Percentiles rank a stretch among this genome's conserved stretches.
These are phyloP conservation scores for Anarsia innoxiella DNA, from an alignment of 2,888 invertebrate genomes.

Conservation along the genomic window DNA sequence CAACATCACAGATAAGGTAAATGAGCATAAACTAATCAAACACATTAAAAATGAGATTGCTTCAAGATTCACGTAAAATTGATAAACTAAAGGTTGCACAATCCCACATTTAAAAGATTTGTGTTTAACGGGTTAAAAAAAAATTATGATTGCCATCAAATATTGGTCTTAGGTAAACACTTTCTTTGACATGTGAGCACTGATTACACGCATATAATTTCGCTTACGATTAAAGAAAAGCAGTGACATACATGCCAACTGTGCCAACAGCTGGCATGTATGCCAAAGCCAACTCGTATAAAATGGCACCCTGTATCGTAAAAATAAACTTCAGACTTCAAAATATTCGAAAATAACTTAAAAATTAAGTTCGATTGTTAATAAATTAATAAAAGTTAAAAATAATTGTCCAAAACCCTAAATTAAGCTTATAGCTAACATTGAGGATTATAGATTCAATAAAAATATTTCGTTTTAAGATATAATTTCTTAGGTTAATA, in stretches of 20 bases:
- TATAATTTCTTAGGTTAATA: conserved; percentile 9
- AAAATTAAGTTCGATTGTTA: conserved; percentile 24
- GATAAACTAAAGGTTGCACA: too few relatives aligned
- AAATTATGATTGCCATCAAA: too few relatives aligned
- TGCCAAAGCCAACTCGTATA: too few relatives aligned
- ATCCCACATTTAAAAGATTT: too few relatives aligned
- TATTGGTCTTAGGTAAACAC: too few relatives aligned
- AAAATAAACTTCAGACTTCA: conserved; percentile 44
- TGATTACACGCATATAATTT: too few relatives aligned
- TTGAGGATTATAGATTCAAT: conserved; percentile 5
- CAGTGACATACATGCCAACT: too few relatives aligned
- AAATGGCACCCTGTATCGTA: conserved; percentile 55
- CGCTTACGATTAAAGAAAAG: too few relatives aligned
- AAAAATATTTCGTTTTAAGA: conserved; percentile 9
- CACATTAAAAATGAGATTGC: conserved; percentile 24
- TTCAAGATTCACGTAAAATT: too few relatives aligned
- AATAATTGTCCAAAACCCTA: conserved; percentile 17
- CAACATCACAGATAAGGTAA: conserved; percentile 56
- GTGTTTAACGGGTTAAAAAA: too few relatives aligned
- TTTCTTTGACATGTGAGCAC: too few relatives aligned
- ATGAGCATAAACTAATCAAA: conserved; percentile 31
- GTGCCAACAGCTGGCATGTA: too few relatives aligned
- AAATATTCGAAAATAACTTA: conserved; percentile 19
- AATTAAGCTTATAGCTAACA: conserved; percentile 11
- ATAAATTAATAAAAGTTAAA: conserved; percentile 30